A percentile compares a stretch with the other conserved stretches of the same genome.
phyloP scores from a whole-genome alignment of 2,113 vertebrate species.

The Lamprologus lemairii region DNA sequence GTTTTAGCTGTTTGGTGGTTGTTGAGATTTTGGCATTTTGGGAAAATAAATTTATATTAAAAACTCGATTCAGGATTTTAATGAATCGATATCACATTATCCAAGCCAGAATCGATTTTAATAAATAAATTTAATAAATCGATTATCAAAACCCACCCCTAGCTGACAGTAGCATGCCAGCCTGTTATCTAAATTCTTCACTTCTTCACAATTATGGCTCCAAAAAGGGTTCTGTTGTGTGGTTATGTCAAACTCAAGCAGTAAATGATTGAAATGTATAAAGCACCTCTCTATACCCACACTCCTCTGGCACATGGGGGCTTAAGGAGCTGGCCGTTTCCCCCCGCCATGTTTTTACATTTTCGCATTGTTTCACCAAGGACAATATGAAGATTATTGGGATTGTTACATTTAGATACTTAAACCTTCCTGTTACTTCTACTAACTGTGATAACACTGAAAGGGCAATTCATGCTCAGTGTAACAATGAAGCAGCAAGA shows the following conservation, averaged over 20 bases:
- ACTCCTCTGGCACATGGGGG: not conserved
- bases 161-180: not conserved
- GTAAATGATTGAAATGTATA: not conserved
- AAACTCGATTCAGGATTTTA: not conserved
- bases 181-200: not conserved
- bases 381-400: not conserved
- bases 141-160: not conserved
- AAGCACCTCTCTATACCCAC: not conserved
- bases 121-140: not conserved
- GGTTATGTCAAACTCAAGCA: not conserved
- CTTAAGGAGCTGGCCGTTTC: not conserved
- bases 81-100: not conserved
- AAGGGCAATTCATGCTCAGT: too few species aligned
- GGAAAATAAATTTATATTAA: not conserved
- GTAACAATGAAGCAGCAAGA: too few species aligned
- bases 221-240: not conserved
- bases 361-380: rapidly evolving
- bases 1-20: not conserved
- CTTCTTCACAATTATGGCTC: not conserved
- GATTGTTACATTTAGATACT: not conserved
- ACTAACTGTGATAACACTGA: too few species aligned
- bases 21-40: not conserved
- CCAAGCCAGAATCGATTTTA: not conserved
- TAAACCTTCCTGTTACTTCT: not conserved
- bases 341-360: not conserved